Conservation (phyloP, 2,888 invertebrate species). For the Epiblema foenella region DNA sequence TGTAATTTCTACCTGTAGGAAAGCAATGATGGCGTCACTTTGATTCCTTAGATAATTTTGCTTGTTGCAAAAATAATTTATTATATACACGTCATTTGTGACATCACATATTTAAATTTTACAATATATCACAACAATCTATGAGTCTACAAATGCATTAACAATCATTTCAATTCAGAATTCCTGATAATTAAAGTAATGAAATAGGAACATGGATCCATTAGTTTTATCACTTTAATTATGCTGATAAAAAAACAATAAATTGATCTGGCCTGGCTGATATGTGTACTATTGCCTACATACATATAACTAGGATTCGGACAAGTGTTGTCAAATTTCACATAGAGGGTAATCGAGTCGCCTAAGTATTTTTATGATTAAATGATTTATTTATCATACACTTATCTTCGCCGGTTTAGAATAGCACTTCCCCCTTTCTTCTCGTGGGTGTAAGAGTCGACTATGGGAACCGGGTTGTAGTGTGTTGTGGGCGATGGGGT, state of each 20-base stretch:
- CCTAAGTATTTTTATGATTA: too few relatives aligned
- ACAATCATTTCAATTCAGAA: constrained; percentile 35
- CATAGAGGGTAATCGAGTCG: too few relatives aligned
- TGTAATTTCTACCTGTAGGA: constrained; percentile 15
- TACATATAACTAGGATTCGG: too few relatives aligned
- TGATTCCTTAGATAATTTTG: constrained; percentile 46
- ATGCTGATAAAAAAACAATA: constrained; percentile 25
- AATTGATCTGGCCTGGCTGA: constrained; percentile 48
- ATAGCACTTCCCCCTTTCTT: too few relatives aligned
- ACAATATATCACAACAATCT: constrained; percentile 46
- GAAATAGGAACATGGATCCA: constrained; percentile 30
- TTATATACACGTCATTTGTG: constrained; percentile 52
- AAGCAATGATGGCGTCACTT: constrained; percentile 43
- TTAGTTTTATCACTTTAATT: constrained; percentile 43
- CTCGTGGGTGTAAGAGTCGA: too few relatives aligned
- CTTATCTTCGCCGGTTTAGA: too few relatives aligned
- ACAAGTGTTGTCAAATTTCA: too few relatives aligned
- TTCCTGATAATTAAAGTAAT: constrained; percentile 35
- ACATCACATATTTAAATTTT: constrained; percentile 47
- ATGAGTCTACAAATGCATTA: constrained; percentile 42
- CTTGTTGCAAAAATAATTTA: constrained; percentile 54
- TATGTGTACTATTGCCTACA: constrained; percentile 50
- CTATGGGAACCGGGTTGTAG: too few relatives aligned
- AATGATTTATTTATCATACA: too few relatives aligned
- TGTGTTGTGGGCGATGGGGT: too few relatives aligned